These are phyloP conservation scores for Pygmarrhopalites habei DNA, from an alignment of 1,140 invertebrate genomes.

Conservation along the genomic window DNA sequence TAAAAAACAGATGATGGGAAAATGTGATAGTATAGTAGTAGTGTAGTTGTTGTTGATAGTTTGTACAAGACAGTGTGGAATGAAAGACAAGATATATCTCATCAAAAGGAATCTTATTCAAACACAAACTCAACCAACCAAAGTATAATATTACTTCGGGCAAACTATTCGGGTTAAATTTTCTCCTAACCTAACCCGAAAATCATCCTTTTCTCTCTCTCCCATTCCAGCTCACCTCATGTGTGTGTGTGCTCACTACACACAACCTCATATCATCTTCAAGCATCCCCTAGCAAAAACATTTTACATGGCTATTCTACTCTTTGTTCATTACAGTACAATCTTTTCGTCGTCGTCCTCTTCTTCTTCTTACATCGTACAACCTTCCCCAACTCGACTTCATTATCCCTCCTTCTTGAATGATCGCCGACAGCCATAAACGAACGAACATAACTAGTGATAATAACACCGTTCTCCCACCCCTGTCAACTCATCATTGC, in stretches of 20 bases:
- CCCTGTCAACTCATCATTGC: not conserved
- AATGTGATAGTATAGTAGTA: slow-evolving; percentile 23
- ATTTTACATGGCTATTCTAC: not conserved
- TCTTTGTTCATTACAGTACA: not conserved
- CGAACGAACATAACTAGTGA: not conserved
- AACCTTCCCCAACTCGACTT: not conserved
- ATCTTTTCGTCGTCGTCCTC: not conserved
- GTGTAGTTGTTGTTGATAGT: slow-evolving; percentile 5
- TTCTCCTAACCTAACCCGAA: slow-evolving; percentile 26
- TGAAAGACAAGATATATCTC: slow-evolving; percentile 31
- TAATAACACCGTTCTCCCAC: not conserved
- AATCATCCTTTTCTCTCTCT: slow-evolving; percentile 14
- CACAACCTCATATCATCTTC: not conserved
- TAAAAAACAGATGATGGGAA: slow-evolving; percentile 22
- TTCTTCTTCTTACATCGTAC: not conserved
- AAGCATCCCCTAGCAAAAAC: not conserved
- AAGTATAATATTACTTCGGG: slow-evolving; percentile 34
- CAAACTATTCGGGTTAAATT: slow-evolving; percentile 24
- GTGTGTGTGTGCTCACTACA: too few species aligned
- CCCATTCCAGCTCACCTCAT: not conserved
- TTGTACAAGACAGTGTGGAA: slow-evolving; percentile 9
- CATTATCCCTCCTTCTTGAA: not conserved
- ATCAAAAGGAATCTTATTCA: slow-evolving; percentile 33
- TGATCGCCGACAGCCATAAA: slow-evolving; percentile 1
- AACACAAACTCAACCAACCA: slow-evolving; percentile 33